Base-by-base conservation (phyloP, 1,140 invertebrate species). In the Drosophila repleta region DNA sequence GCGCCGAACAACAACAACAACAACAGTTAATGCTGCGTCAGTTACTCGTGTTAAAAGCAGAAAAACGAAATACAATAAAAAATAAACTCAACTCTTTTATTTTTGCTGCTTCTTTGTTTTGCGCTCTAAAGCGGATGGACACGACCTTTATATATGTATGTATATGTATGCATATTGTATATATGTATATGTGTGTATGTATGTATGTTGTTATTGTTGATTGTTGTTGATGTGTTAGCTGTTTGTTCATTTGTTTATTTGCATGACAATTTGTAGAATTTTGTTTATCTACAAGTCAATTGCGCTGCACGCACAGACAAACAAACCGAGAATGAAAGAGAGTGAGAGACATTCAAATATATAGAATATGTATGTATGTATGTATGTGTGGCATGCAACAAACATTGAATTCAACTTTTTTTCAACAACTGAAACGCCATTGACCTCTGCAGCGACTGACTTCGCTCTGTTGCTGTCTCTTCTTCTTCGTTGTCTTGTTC, bases 191-290 rank as follows among this genome's bases (percentile, higher is more conserved):
- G 10, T 8, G 17, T 58, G 17, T 32, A 52, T 58, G 17, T 56
- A 26, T 39, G 13, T 20, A 73, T 70, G 61, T 51, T 69, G 52
- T 17, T 81, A 61, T 70, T 66, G 61, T 45, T 77, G 60, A 63
- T 62, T 62, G 17, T 39, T 55, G 43, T 45, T 49, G 32, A 43
- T 66, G 49, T 58, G 21, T 55, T 57, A 48, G 26, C 29, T 67
- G 52, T 32, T 45, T 71, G 17, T 67, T 39, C 65, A 70, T 72
- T 85, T 77, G 62, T 84, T 77, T 84, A 77, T 85, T 85, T 85
- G 65, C 48, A 65, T 74, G 81, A 66, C 81, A 82, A 83, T 78
- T 78, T 68, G 43, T 48, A 68, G 64, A 55, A 41, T 62, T 49
- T 74, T 70, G 64, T 84, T 75, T 70, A 70, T 71, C 52, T 65